A percentile compares a stretch with the other conserved stretches of the same genome.
phyloP scores from a whole-genome alignment of 2,113 vertebrate genomes.

The Alaudala cheleensis region DNA sequence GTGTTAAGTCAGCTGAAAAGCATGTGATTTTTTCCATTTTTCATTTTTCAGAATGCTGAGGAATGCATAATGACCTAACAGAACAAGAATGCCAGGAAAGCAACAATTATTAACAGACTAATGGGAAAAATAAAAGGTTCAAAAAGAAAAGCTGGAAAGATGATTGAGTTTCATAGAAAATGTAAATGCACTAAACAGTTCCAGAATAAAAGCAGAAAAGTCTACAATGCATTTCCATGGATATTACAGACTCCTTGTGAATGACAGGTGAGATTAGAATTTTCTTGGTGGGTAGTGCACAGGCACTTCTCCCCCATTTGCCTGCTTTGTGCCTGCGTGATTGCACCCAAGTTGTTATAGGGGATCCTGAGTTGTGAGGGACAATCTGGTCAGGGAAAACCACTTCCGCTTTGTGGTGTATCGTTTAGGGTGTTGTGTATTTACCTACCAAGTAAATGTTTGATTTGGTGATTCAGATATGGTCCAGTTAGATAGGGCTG shows the following conservation, averaged over 20 bases:
- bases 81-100: constrained; percentile 69
- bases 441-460: background rate
- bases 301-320: accelerated
- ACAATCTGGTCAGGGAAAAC: background rate
- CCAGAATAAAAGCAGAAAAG: constrained; percentile 39
- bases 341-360: accelerated
- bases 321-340: background rate
- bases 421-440: background rate
- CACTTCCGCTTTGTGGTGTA: background rate
- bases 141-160: constrained; percentile 59
- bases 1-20: constrained; percentile 83
- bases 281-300: background rate
- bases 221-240: background rate
- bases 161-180: constrained; percentile 70
- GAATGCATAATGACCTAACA: constrained; percentile 76
- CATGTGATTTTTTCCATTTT: constrained; percentile 77
- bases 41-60: constrained; percentile 78
- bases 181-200: constrained; percentile 45
- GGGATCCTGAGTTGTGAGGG: accelerated
- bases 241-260: constrained; percentile 1
- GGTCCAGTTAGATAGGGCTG: accelerated
- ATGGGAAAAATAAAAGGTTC: constrained; percentile 69
- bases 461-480: background rate
- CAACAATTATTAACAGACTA: constrained; percentile 73
- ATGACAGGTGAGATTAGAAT: background rate